Conservation (phyloP, 2,797 vertebrate genomes). For the Protosalanx chinensis region DNA sequence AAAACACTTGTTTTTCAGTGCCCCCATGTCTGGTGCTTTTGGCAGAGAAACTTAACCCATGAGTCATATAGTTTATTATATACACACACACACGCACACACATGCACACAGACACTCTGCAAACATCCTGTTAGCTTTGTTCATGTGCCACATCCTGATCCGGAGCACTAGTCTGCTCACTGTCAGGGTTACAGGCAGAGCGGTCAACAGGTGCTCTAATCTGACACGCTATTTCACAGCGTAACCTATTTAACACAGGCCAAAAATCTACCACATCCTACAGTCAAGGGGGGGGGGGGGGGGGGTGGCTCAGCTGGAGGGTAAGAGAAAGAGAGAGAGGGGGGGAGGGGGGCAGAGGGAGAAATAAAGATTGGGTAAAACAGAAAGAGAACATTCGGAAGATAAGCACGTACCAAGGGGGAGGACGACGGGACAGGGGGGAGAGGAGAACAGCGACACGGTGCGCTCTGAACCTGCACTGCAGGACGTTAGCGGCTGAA, state of each 20-base stretch:
- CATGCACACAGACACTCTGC: slow-evolving; percentile 22
- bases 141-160: slow-evolving; percentile 47
- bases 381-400: too few relatives aligned
- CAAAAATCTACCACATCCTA: neutral
- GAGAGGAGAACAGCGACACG: neutral
- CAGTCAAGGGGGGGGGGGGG: too few relatives aligned
- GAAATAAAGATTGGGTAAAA: too few relatives aligned
- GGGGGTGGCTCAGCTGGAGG: too few relatives aligned
- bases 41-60: neutral
- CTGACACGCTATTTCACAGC: neutral
- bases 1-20: too few relatives aligned
- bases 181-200: neutral
- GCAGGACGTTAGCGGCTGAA: neutral
- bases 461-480: neutral
- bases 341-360: too few relatives aligned
- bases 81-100: neutral
- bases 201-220: neutral
- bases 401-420: too few relatives aligned
- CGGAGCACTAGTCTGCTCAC: neutral
- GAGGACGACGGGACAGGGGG: too few relatives aligned
- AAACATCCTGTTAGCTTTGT: slow-evolving; percentile 62
- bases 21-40: too few relatives aligned
- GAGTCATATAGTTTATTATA: neutral
- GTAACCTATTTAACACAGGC: too few relatives aligned
- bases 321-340: too few relatives aligned